Conservation (phyloP, 53 echinoderm and acorn worm genomes). For the Temnopleurus reevesii region DNA sequence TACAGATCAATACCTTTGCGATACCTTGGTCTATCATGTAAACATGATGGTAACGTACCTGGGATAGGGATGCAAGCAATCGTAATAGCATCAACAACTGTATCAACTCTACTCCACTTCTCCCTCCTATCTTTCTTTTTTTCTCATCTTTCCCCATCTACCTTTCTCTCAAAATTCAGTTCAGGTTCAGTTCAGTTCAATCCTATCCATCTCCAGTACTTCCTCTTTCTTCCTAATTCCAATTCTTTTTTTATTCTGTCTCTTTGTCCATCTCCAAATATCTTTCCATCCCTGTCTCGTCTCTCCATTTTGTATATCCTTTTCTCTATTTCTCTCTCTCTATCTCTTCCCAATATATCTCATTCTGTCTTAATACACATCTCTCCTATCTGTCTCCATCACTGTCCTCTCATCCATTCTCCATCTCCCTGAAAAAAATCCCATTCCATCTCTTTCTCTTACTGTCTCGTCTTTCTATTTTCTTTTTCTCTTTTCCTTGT, state of each 20-base stretch:
- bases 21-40: neutral
- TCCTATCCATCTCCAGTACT: neutral
- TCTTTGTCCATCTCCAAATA: neutral
- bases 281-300: neutral
- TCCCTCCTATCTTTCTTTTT: too few relatives aligned
- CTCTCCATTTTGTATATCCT: too few relatives aligned
- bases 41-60: neutral
- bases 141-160: neutral
- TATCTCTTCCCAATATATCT: neutral
- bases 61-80: neutral
- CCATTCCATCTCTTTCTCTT: too few relatives aligned
- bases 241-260: neutral
- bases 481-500: too few relatives aligned
- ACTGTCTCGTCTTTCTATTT: too few relatives aligned
- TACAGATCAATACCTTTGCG: constrained; percentile 26
- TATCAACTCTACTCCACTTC: neutral
- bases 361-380: neutral
- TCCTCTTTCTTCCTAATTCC: neutral
- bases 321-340: neutral
- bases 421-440: too few relatives aligned
- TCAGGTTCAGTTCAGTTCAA: too few relatives aligned
- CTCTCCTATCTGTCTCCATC: too few relatives aligned
- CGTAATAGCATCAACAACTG: neutral
- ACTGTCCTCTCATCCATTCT: too few relatives aligned
- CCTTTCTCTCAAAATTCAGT: too few relatives aligned